Evolutionary conservation across 1,140 invertebrate species (phyloP).

Genomic region (Limonius californicus): DNA sequence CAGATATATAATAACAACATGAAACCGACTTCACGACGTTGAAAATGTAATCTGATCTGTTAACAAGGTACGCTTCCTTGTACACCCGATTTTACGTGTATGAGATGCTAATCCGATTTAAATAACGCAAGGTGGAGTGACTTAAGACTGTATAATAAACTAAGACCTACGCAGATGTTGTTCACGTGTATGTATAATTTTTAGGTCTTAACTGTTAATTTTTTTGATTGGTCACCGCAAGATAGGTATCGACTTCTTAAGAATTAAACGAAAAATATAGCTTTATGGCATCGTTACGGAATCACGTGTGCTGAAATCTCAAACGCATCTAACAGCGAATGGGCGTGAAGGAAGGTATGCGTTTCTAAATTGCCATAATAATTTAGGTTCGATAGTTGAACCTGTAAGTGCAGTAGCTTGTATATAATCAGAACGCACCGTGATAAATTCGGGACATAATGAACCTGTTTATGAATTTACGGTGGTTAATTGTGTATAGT

Average conservation of each 20-base stretch:
- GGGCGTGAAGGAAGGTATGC: not conserved
- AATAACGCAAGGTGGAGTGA: not conserved
- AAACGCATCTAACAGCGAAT: not conserved
- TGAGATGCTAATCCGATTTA: not conserved
- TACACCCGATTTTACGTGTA: not conserved
- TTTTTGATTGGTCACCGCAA: no score
- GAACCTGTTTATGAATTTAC: slow-evolving; percentile 1
- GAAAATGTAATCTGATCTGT: not conserved
- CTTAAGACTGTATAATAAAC: not conserved
- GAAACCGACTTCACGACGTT: not conserved
- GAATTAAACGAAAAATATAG: no score
- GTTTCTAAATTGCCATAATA: not conserved
- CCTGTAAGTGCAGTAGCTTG: not conserved
- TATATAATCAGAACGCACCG: not conserved
- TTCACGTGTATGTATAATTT: not conserved
- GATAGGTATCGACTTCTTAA: no score
- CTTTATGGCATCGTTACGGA: no score
- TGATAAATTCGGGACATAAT: slow-evolving; percentile 1
- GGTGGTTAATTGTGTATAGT: not conserved
- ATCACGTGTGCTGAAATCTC: no score
- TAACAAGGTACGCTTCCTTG: not conserved
- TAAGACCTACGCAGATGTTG: not conserved
- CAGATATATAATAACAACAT: not conserved
- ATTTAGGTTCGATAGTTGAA: not conserved
- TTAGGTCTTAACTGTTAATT: not conserved